phyloP scores from a whole-genome alignment of 2,113 vertebrate genomes.

The Opisthocomus hoazin region DNA sequence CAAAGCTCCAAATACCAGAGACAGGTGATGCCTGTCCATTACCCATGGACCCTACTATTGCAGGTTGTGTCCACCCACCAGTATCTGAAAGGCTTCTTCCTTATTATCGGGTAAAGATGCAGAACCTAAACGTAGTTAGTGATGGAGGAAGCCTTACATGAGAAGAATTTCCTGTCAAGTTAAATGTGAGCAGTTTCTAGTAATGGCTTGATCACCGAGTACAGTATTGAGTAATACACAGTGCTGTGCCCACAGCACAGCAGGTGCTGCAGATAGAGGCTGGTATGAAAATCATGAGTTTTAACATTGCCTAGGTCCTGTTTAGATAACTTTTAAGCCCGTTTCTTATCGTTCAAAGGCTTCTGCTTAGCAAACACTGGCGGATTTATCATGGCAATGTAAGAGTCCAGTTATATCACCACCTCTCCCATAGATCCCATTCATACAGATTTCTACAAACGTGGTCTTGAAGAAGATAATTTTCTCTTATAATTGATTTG shows the following conservation, averaged over 20 bases:
- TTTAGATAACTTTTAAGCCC: neutral
- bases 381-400: neutral
- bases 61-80: neutral
- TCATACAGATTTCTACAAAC: neutral
- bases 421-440: neutral
- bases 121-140: neutral
- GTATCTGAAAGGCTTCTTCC: neutral
- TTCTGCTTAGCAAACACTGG: neutral
- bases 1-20: neutral
- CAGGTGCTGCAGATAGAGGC: neutral
- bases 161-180: neutral
- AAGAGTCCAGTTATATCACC: neutral
- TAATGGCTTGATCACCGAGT: neutral
- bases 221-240: neutral
- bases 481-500: neutral
- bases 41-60: neutral
- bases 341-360: neutral
- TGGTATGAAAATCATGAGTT: neutral
- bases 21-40: neutral
- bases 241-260: neutral
- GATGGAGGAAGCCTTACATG: neutral
- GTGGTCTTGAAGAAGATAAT: neutral
- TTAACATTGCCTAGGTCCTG: neutral
- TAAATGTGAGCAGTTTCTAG: neutral
- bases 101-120: neutral